Base-by-base conservation (phyloP, 2,797 vertebrate species). In the Mus caroli region DNA sequence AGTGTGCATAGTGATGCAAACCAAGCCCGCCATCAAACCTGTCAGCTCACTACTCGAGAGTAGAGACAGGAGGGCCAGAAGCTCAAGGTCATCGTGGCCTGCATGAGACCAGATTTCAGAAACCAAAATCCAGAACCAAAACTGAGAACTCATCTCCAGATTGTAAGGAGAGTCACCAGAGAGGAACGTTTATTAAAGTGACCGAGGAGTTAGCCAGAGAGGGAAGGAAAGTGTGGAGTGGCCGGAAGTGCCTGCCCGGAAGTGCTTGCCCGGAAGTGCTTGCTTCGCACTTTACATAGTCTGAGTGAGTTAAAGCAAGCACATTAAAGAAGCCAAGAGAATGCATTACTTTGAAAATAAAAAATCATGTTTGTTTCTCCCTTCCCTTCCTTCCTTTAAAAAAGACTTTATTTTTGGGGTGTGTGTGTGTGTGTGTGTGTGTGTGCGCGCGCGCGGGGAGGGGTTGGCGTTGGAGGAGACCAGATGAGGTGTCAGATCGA, bases 341-440 rank as follows among this genome's bases (percentile, higher is more conserved):
- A 64, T 94, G 50, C 20, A 58, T 89, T 87, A 40, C n/a, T 90
- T 91, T 97, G 14, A 77, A 90, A 90, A 64, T 13, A 67, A 67
- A 67, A 67, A 67, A 31, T 67, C 13, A 64, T 64, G 28, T 34
- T 75, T 58, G 31, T 64, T 22, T 50, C 24, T 12, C 58, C 19
- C 40, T 17, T 69, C 34, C 14, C 6, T 84, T 46, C 26, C 5
- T 84, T 64, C 2, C 82, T 56, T 37, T 46, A 34, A 28, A 60
- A 83, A 82, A 28, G 4, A 54, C 64, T 22, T 52, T 73, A 87
- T 40, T 71, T 87, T 67, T n/a, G 28, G 1, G 34, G 19, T 84
- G 28, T 34, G 31, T 22, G 60, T 62, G 60, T 62, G 31, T 22
- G 60, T 62, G 60, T 62, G 60, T 62, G 60, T 62, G 60, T 64